Evolutionary conservation across 2,888 invertebrate species (phyloP).

Genomic region (Rotaria magnacalcarata): DNA sequence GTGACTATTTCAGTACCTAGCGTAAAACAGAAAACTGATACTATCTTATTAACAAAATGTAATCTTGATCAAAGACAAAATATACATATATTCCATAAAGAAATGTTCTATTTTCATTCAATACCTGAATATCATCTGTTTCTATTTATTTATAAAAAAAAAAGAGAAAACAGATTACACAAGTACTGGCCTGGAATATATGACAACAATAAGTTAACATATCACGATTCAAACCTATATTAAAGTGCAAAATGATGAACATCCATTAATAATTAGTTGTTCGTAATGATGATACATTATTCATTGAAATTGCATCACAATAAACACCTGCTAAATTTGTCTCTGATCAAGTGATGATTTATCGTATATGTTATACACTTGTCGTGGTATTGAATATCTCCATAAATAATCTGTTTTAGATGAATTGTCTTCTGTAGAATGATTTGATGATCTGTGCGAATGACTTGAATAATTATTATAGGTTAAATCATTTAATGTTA

Average conservation of each 20-base stretch:
- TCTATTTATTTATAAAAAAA: not conserved
- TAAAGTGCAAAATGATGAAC: slow-evolving; percentile 10
- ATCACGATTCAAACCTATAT: not conserved
- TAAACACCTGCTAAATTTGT: not conserved
- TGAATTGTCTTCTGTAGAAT: not conserved
- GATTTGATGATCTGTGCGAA: not conserved
- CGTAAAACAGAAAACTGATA: no score
- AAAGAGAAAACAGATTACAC: not conserved
- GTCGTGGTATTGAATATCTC: slow-evolving; percentile 6
- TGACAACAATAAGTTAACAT: slow-evolving; percentile 16
- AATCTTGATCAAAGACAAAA: no score
- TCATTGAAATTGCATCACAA: not conserved
- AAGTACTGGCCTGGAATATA: not conserved
- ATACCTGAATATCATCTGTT: not conserved
- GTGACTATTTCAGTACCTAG: no score
- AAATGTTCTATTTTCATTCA: no score
- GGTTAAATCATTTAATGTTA: slow-evolving; percentile 9
- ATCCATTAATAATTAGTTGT: not conserved
- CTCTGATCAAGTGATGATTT: not conserved
- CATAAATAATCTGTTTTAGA: not conserved
- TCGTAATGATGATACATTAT: slow-evolving; percentile 11
- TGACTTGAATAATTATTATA: not conserved
- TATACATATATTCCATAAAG: no score
- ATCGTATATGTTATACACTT: slow-evolving; percentile 22
- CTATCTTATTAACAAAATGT: no score